phyloP scores from a whole-genome alignment of 2,113 vertebrate species.

The Cololabis saira region DNA sequence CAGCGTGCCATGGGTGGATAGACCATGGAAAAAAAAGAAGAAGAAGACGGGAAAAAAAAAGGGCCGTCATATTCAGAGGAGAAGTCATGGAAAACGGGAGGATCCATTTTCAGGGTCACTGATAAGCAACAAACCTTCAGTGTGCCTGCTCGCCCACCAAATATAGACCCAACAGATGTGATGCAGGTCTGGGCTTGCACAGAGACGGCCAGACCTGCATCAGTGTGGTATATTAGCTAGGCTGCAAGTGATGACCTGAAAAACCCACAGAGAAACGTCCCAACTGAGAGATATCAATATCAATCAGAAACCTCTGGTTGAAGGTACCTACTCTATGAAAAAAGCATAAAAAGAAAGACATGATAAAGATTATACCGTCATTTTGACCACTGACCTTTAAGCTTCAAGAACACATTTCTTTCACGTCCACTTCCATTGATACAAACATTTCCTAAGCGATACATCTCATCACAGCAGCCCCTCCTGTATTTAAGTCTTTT shows the following conservation, averaged over 20 bases:
- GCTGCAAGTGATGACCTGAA: slow-evolving; percentile 6
- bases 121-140: slow-evolving; percentile 79
- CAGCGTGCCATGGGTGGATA: slow-evolving; percentile 58
- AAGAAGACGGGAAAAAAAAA: too few relatives aligned
- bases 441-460: too few relatives aligned
- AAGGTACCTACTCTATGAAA: not conserved
- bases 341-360: too few relatives aligned
- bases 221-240: not conserved
- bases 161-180: slow-evolving; percentile 64
- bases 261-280: slow-evolving; percentile 12
- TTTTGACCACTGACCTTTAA: too few relatives aligned
- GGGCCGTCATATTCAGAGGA: slow-evolving; percentile 71
- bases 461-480: too few relatives aligned
- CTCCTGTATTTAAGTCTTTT: too few relatives aligned
- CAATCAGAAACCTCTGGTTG: slow-evolving; percentile 10
- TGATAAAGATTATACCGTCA: too few relatives aligned
- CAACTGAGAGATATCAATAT: slow-evolving; percentile 1
- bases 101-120: slow-evolving; percentile 76
- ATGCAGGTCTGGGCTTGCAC: slow-evolving; percentile 8
- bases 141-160: slow-evolving; percentile 51
- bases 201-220: slow-evolving; percentile 8
- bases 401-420: too few relatives aligned
- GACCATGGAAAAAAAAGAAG: slow-evolving; percentile 73
- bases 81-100: slow-evolving; percentile 78
- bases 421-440: too few relatives aligned